Base-by-base conservation (phyloP, 1,140 invertebrate genomes). In the Chrysomallon squamiferum region DNA sequence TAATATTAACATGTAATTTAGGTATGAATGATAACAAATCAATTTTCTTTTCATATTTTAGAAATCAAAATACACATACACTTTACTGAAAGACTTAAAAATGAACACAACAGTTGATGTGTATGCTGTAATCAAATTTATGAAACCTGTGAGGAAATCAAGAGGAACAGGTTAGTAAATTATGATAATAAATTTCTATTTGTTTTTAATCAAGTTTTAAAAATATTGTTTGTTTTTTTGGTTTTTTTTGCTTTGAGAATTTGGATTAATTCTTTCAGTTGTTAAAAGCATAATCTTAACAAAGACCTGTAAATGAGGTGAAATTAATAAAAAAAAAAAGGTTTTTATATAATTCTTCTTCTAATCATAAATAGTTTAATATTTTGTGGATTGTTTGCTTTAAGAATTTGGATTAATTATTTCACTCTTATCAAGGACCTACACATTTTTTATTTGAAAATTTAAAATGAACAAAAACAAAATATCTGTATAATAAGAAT, bases 91-190 rank as follows among this genome's bases (percentile, higher is more conserved):
- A 50, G 58, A 50, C 18, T 13, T 73, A 7, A 54, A 43, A 33
- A 11, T 13, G 4, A 35, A 61, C 38, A 66, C 45, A 9, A 47
- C 52, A 15, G 68, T 65, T 22, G 66, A 74, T 68, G 59, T 74
- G 0, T 74, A 65, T 65, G 72, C 58, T 25, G 62, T 74, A 5
- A 69, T 74, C 18, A 71, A 68, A 45, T 74, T 74, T 57, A 38
- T 71, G 30, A 74, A 74, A 50, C 62, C 58, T 35, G 65, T 69
- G 4, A 62, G 62, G 30, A 67, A 71, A 52, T 65, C 69, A n/a
- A 57, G 65, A 49, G 72, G 72, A 41, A 71, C 69, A 54, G 72
- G 72, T 71, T 43, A 35, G 57, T 43, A 29, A 33, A 15, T 33
- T 47, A 38, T 59, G 38, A 50, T 11, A 6, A 47, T 7, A 47